Evolutionary conservation across 2,888 invertebrate species (phyloP), one percentile per base, ranked within the genome.

Genomic region (Ernsta delagoae): DNA sequence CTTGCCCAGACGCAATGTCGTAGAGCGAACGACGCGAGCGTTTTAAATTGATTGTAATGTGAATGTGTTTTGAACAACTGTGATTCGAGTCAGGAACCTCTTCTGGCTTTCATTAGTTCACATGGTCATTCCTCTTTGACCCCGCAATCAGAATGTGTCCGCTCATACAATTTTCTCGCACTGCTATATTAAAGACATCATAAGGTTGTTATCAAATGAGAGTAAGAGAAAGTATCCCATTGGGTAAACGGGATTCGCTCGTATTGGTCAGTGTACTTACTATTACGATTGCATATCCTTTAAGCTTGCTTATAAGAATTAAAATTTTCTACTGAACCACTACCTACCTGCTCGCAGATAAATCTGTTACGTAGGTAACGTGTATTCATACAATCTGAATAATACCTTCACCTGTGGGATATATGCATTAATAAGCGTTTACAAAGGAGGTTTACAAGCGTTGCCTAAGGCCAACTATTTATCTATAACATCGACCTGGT

Each of bases 81-180:
- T 88, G 92, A 91, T 92, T 90, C 83, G 83, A 90, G 85, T 84
- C 79, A 82, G 85, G 78, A 86, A 84, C 83, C 80, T 87, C 85
- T 85, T 81, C 83, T 85, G 84, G 79, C 82, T 87, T 88, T 86
- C 86, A 87, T 90, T 86, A 85, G 83, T 85, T 87, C 82, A 84
- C 86, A 79, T 92, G 93, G 91, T 92, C 92, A 89, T 92, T 92
- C 92, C 90, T 86, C 92, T 87, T 84, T 92, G 92, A 90, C 91
- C 91, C 83, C 85, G 77, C 82, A 75, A 79, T 76, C 79, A 79
- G 75, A 80, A 75, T 78, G 77, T 75, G 81, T 81, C 76, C 78
- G 82, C 77, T 78, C 75, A 75, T 74, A 75, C 73, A 79, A 78
- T 83, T 86, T 82, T 80, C 82, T 80, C 77, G 73, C 75, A 80